Base-by-base conservation (phyloP, 2,113 vertebrate genomes). In the Lophius piscatorius region DNA sequence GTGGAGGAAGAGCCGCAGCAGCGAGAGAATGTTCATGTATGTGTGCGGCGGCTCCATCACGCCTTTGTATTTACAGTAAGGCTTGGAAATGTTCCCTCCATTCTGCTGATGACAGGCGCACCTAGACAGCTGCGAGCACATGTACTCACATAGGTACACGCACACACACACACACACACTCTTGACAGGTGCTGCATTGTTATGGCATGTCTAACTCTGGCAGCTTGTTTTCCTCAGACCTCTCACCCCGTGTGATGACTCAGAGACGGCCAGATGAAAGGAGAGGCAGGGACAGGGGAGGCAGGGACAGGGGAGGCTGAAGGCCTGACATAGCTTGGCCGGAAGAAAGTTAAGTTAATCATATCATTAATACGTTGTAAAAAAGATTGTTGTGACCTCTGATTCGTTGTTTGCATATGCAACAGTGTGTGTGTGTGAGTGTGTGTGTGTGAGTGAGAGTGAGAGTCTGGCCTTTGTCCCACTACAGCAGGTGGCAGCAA, bases 221-320 rank as follows among this genome's bases (percentile, higher is more conserved):
- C 81, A 82, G 76, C 78, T 85, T 83, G 79, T 84, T 85, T 82
- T 69, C 70, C 74, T 69, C 74, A 77, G 76, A 78, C 80, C 83
- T 82, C 78, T 85, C 74, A 64, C 68, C 82, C 81, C 38, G 70
- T 74, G 56, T 78, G 74, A 81, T 86, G 69, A 80, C 93, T 93
- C 0, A 81, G 85, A 59, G 89, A 87, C 1, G 21, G 72, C 47
- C 54, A 80, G 76, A 81, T 81, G 79, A 83, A 78, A 79, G 61
- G 40, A 70, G 69, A 72, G 65, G 75, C 70, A 66, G 49, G 63
- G 66, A 68, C 54, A 91, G 68, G 17, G 45, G 22, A 31, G 73
- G 20, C 10, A 20, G 52, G 9, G 26, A 22, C 28, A 14, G 55
- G 10, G 23, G 26, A 11, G 20, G 26, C 20, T 2, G 20, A 26